Evolutionary conservation across 2,113 vertebrate genomes (phyloP).

Genomic region (Phrynosoma platyrhinos): DNA sequence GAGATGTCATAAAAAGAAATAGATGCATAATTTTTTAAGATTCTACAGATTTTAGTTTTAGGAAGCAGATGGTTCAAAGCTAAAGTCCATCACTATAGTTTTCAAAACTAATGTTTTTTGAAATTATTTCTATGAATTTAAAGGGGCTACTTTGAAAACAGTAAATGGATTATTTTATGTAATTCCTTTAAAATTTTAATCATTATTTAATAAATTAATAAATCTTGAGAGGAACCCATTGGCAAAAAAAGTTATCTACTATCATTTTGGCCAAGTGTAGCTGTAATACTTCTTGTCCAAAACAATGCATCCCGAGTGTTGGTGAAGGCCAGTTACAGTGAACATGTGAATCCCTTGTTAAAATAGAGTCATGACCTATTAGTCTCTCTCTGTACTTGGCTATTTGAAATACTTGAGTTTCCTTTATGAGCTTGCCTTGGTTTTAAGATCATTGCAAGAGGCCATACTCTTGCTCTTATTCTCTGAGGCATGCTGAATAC

Average conservation of each 20-base stretch:
- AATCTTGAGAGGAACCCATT: conserved; percentile 28
- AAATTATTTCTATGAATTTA: not conserved
- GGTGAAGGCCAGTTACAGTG: too few species aligned
- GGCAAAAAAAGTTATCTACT: not conserved
- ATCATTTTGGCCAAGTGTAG: not conserved
- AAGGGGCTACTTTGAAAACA: conserved; percentile 33
- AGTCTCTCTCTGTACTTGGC: too few species aligned
- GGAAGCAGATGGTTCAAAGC: conserved; percentile 43
- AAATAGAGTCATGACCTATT: too few species aligned
- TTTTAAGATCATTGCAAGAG: too few species aligned
- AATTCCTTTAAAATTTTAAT: not conserved
- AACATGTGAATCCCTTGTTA: too few species aligned
- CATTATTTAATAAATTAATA: conserved; percentile 6
- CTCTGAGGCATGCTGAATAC: too few species aligned
- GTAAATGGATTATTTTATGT: conserved; percentile 18
- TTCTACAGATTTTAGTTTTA: conserved; percentile 37
- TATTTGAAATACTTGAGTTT: too few species aligned
- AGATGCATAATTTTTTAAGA: conserved; percentile 37
- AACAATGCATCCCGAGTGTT: too few species aligned
- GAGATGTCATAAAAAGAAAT: conserved; percentile 40
- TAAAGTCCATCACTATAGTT: conserved; percentile 55
- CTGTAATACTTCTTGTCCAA: not conserved
- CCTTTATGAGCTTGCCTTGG: too few species aligned
- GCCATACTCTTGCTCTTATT: too few species aligned
- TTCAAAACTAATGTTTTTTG: conserved; percentile 9